Percentiles rank a stretch among this genome's conserved stretches.
phyloP scores from a whole-genome alignment of 92 coral and sea anemone genomes.

The Epizoanthus rinbou region DNA sequence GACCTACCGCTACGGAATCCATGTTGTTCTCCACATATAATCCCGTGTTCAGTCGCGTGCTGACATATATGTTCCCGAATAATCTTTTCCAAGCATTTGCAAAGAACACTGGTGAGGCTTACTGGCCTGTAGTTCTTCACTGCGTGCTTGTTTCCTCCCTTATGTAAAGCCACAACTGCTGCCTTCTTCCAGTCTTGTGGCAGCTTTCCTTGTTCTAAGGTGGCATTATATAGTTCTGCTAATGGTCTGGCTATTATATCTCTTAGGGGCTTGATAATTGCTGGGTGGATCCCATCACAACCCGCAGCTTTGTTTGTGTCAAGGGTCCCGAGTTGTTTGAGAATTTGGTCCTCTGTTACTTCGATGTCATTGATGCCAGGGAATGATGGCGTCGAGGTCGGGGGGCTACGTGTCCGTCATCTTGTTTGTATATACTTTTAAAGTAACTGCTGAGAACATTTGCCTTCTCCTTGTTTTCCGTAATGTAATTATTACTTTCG shows the following conservation, averaged over 20 bases:
- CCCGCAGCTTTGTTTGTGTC: too few species aligned
- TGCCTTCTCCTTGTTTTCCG: constrained; percentile 1
- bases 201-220: not conserved
- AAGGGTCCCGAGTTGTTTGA: not conserved
- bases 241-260: not conserved
- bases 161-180: constrained; percentile 1
- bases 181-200: not conserved
- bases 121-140: too few species aligned
- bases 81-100: not conserved
- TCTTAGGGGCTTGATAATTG: not conserved
- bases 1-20: not conserved
- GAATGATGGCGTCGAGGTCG: not conserved
- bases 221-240: not conserved
- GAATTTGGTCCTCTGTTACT: not conserved
- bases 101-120: too few species aligned
- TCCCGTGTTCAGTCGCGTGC: too few species aligned
- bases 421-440: not conserved
- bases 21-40: not conserved
- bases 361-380: not conserved
- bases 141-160: not conserved
- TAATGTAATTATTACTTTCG: not conserved
- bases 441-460: constrained; percentile 2
- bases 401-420: not conserved
- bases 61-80: constrained; percentile 5
- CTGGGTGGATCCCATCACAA: constrained; percentile 5